These are phyloP conservation scores for Forbesichthys papilliferus DNA, from an alignment of 2,113 vertebrate genomes.

Conservation along the genomic window DNA sequence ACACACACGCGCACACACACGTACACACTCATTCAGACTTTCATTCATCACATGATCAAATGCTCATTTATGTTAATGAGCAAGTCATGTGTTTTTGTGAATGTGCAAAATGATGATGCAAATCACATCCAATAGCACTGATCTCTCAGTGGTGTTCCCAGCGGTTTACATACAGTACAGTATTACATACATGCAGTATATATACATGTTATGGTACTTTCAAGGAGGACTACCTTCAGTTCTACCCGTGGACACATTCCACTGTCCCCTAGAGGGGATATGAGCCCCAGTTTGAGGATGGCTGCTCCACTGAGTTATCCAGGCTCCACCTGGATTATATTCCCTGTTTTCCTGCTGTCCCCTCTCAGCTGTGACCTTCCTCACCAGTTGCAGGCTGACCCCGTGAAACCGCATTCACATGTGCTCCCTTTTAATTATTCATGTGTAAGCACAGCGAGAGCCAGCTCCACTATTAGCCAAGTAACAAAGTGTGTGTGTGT, in stretches of 20 bases:
- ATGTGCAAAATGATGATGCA: too few relatives aligned
- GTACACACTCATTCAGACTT: too few relatives aligned
- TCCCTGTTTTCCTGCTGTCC: slow-evolving; percentile 42
- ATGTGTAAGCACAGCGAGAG: slow-evolving; percentile 61
- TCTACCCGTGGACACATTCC: neutral
- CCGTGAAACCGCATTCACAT: slow-evolving; percentile 64
- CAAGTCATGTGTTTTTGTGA: neutral
- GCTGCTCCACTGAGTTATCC: neutral
- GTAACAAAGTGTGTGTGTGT: too few relatives aligned
- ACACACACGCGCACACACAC: neutral
- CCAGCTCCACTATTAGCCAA: slow-evolving; percentile 6
- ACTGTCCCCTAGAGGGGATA: neutral
- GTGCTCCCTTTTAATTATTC: slow-evolving; percentile 75
- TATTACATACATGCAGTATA: too few relatives aligned
- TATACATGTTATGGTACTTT: too few relatives aligned
- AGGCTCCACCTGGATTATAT: slow-evolving; percentile 41
- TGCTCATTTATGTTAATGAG: slow-evolving; percentile 36
- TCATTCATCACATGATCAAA: slow-evolving; percentile 23
- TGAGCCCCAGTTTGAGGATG: too few relatives aligned
- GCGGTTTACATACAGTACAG: too few relatives aligned
- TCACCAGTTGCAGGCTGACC: slow-evolving; percentile 67
- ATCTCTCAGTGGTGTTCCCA: too few relatives aligned
- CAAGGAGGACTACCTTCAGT: neutral
- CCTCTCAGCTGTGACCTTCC: slow-evolving; percentile 55
- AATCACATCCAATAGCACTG: too few relatives aligned